phyloP scores from a whole-genome alignment of 1,140 invertebrate species.

The Brachionus plicatilis region DNA sequence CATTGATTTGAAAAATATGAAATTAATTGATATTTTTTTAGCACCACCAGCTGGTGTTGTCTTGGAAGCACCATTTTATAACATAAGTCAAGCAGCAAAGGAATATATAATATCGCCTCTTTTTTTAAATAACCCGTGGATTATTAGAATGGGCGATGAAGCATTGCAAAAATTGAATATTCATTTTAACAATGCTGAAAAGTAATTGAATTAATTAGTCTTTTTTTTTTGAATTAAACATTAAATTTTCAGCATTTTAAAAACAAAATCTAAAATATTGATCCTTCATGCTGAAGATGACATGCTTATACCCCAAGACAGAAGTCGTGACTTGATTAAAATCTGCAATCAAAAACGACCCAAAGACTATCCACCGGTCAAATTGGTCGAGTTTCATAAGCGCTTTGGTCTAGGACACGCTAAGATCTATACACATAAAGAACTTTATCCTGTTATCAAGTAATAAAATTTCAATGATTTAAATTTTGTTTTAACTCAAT shows the following conservation, averaged over 20 bases:
- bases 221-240: background rate
- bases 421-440: constrained; percentile 19
- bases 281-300: constrained; percentile 39
- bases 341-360: constrained; percentile 10
- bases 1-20: background rate
- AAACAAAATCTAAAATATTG: background rate
- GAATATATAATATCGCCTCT: background rate
- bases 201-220: background rate
- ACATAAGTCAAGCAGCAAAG: constrained; percentile 34
- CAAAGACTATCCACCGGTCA: constrained; percentile 29
- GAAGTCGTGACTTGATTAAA: constrained; percentile 12
- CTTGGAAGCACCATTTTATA: constrained; percentile 36
- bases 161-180: background rate
- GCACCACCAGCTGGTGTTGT: constrained; percentile 17
- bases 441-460: constrained; percentile 23
- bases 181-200: constrained; percentile 26
- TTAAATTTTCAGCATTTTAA: background rate
- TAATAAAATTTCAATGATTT: background rate
- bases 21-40: background rate
- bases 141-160: background rate
- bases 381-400: constrained; percentile 3
- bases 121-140: constrained; percentile 34
- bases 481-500: background rate
- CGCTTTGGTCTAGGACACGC: constrained; percentile 25
- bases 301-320: constrained; percentile 13